Percentiles rank a stretch among this genome's conserved stretches.
Conservation (phyloP, 1,140 invertebrate species). For the Antheraea pernyi region DNA sequence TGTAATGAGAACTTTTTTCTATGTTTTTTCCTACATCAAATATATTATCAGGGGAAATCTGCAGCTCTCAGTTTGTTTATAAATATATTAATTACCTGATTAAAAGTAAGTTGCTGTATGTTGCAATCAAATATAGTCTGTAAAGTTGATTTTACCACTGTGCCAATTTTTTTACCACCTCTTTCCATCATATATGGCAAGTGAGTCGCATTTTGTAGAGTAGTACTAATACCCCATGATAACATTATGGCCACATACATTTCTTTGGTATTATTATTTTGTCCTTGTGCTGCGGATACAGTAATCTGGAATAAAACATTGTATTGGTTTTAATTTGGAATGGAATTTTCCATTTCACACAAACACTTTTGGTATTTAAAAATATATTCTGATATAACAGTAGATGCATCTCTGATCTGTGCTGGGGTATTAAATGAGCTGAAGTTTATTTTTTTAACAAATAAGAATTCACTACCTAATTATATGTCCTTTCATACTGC, state of each 20-base stretch:
- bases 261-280: constrained; percentile 42
- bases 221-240: constrained; percentile 56
- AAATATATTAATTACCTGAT: constrained; percentile 55
- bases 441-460: no score
- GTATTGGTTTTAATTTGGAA: no score
- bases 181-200: constrained; percentile 68
- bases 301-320: constrained; percentile 46
- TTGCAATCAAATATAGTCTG: constrained; percentile 71
- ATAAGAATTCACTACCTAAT: no score
- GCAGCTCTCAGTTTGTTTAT: background rate
- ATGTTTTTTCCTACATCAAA: background rate
- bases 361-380: no score
- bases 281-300: constrained; percentile 42
- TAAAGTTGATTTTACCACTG: constrained; percentile 50
- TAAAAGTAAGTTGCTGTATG: constrained; percentile 61
- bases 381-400: no score
- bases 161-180: constrained; percentile 54
- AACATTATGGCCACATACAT: constrained; percentile 60
- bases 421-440: no score
- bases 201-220: constrained; percentile 44
- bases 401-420: no score
- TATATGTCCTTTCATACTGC: no score
- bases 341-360: no score
- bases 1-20: no score
- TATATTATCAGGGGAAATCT: background rate